Evolutionary conservation across 2,797 vertebrate genomes (phyloP).

Genomic region (Tragelaphus oryx): DNA sequence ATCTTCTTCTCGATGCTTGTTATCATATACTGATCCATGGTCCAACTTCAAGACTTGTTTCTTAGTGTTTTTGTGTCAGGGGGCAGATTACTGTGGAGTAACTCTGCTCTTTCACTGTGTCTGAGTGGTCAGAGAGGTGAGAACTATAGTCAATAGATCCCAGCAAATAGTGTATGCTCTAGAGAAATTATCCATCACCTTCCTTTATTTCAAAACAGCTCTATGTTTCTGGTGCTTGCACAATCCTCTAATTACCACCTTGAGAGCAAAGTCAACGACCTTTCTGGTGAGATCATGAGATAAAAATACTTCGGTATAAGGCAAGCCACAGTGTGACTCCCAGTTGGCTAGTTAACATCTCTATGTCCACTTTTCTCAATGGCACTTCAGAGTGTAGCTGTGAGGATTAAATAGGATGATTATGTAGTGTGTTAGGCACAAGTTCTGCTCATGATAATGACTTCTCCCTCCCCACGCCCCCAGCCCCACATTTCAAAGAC

Average conservation of each 20-base stretch:
- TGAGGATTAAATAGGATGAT: background rate
- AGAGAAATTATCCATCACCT: background rate
- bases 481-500: fast-evolving
- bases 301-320: background rate
- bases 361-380: background rate
- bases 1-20: background rate
- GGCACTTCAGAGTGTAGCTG: background rate
- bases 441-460: background rate
- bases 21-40: background rate
- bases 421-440: background rate
- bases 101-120: background rate
- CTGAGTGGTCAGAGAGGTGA: background rate
- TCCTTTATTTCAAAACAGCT: background rate
- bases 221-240: background rate
- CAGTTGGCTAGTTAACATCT: background rate
- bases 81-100: background rate
- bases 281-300: background rate
- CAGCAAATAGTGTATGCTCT: background rate
- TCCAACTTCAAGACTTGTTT: background rate
- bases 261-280: background rate
- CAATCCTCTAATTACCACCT: background rate
- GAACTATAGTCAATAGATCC: too few species aligned
- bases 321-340: background rate
- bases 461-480: fast-evolving
- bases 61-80: background rate